These are phyloP conservation scores for Gephyroberyx darwinii DNA, from an alignment of 2,797 vertebrate species.

Conservation along the genomic window DNA sequence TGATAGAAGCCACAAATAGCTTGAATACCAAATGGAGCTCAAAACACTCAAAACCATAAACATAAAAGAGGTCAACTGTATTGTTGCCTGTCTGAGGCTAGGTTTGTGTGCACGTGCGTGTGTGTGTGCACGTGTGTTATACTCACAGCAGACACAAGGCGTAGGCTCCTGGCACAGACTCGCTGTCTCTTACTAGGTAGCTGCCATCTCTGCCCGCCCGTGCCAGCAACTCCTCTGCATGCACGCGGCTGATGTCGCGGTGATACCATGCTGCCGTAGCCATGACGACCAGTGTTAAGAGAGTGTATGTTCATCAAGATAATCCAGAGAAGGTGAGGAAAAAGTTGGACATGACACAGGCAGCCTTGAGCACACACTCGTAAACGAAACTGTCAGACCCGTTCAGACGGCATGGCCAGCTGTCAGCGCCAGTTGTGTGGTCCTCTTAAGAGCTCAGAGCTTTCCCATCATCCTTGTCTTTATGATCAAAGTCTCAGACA, in stretches of 20 bases:
- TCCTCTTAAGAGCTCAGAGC: slow-evolving; percentile 29
- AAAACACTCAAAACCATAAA: no score
- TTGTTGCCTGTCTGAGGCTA: not conserved
- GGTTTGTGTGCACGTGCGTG: slow-evolving; percentile 10
- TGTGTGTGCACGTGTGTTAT: slow-evolving; percentile 35
- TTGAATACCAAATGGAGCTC: no score
- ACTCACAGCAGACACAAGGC: slow-evolving; percentile 92
- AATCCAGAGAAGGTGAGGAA: slow-evolving; percentile 63
- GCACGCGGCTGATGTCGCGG: slow-evolving; percentile 88
- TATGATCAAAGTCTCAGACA: slow-evolving; percentile 25
- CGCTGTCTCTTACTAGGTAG: slow-evolving; percentile 91
- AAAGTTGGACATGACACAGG: slow-evolving; percentile 29
- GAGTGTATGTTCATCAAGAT: slow-evolving; percentile 45
- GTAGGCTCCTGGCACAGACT: slow-evolving; percentile 89
- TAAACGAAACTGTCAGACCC: slow-evolving; percentile 9
- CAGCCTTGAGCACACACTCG: no score
- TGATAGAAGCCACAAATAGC: no score
- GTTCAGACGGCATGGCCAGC: slow-evolving; percentile 34
- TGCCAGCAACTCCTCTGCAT: slow-evolving; percentile 88
- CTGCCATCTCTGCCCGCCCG: slow-evolving; percentile 87
- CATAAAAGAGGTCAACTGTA: no score
- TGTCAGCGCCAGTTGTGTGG: slow-evolving; percentile 21
- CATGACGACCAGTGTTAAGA: slow-evolving; percentile 65
- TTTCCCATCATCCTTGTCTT: slow-evolving; percentile 57
- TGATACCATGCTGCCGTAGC: slow-evolving; percentile 86